Percentiles rank a stretch among this genome's conserved stretches.
phyloP scores from a whole-genome alignment of 1,140 invertebrate genomes.

The Zaprionus capensis region DNA sequence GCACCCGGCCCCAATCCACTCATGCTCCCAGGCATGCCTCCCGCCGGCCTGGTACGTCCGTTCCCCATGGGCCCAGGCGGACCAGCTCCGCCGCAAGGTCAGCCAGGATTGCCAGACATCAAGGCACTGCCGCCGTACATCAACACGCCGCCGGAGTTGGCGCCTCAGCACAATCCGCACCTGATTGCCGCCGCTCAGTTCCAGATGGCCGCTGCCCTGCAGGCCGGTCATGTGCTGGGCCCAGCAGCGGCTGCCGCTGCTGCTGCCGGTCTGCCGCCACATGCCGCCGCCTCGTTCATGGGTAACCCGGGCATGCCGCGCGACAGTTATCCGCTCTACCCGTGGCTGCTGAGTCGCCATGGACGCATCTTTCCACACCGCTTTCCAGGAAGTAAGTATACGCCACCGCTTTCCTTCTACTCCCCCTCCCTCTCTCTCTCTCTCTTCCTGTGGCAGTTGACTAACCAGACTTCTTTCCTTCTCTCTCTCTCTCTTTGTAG shows the following conservation, averaged over 20 bases:
- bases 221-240: slow-evolving; percentile 84
- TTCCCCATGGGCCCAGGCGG: slow-evolving; percentile 75
- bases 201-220: slow-evolving; percentile 88
- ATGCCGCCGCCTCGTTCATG: slow-evolving; percentile 86
- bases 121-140: slow-evolving; percentile 86
- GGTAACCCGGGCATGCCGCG: slow-evolving; percentile 87
- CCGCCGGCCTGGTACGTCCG: slow-evolving; percentile 70
- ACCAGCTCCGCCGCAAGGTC: slow-evolving; percentile 45
- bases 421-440: neutral
- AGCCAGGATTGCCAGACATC: slow-evolving; percentile 77
- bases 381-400: slow-evolving; percentile 93
- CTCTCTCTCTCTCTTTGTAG: slow-evolving; percentile 85
- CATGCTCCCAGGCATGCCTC: slow-evolving; percentile 79
- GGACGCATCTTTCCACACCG: slow-evolving; percentile 95
- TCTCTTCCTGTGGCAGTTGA: neutral
- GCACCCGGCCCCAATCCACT: slow-evolving; percentile 51
- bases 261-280: slow-evolving; percentile 85
- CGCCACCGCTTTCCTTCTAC: neutral
- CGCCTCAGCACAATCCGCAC: slow-evolving; percentile 87
- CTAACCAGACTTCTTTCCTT: slow-evolving; percentile 15
- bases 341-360: slow-evolving; percentile 95
- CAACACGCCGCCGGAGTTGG: slow-evolving; percentile 86
- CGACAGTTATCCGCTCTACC: slow-evolving; percentile 94
- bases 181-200: slow-evolving; percentile 89
- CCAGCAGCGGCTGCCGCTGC: slow-evolving; percentile 77